Percentiles rank a stretch among this genome's conserved stretches.
These are phyloP conservation scores for Acleris laterana DNA, from an alignment of 2,888 invertebrate genomes.

Conservation along the genomic window DNA sequence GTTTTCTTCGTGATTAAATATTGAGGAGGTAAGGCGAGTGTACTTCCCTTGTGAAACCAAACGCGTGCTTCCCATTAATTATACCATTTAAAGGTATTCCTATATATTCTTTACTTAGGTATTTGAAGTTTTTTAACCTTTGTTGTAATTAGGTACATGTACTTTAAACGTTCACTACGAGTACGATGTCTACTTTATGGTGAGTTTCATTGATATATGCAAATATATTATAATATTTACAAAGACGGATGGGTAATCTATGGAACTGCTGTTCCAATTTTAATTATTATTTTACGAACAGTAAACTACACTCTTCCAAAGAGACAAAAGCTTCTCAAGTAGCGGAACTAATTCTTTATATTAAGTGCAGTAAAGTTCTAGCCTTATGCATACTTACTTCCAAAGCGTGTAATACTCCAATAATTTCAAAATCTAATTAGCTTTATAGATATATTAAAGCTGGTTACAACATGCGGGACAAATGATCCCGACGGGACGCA, in stretches of 20 bases:
- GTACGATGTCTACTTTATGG: too few relatives aligned
- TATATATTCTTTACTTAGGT: too few relatives aligned
- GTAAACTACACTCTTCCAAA: too few relatives aligned
- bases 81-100: background rate
- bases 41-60: constrained; percentile 17
- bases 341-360: too few relatives aligned
- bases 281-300: too few relatives aligned
- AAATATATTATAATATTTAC: too few relatives aligned
- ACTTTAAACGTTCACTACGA: too few relatives aligned
- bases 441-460: constrained; percentile 20
- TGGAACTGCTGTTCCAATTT: too few relatives aligned
- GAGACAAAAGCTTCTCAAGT: too few relatives aligned
- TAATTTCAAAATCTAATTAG: constrained; percentile 19
- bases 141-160: too few relatives aligned
- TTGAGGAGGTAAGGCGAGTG: constrained; percentile 26
- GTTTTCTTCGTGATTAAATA: constrained; percentile 35
- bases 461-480: constrained; percentile 63
- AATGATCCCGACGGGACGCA: constrained; percentile 62
- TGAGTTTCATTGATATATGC: too few relatives aligned
- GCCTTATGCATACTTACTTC: background rate
- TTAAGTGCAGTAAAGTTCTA: background rate
- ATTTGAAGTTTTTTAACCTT: background rate
- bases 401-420: background rate
- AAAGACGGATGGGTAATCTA: too few relatives aligned
- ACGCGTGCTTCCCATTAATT: background rate